phyloP scores from a whole-genome alignment of 2,888 invertebrate species.

The Epirrhoe tristata region DNA sequence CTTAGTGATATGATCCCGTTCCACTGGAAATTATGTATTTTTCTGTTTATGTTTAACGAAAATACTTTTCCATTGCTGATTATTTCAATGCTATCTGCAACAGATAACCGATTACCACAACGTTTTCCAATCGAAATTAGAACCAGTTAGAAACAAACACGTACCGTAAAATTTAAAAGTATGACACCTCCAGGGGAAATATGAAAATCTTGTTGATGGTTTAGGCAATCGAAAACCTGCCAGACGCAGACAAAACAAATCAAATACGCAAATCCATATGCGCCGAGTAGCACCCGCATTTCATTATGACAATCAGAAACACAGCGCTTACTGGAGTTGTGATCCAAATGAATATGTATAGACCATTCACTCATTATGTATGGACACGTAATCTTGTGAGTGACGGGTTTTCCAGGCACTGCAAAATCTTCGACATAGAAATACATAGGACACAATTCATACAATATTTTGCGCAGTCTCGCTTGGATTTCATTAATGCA shows the following conservation, averaged over 20 bases:
- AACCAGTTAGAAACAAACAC: neutral
- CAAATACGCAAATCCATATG: conserved; percentile 45
- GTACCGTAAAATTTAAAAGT: neutral
- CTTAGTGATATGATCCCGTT: neutral
- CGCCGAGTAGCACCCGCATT: conserved; percentile 52
- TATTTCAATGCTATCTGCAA: neutral
- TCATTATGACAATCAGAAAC: conserved; percentile 51
- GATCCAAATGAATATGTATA: conserved; percentile 59
- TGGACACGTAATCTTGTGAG: conserved; percentile 52
- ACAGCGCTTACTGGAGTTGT: conserved; percentile 54
- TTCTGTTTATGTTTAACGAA: neutral
- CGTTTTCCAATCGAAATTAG: neutral
- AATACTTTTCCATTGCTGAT: neutral
- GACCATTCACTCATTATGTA: conserved; percentile 50
- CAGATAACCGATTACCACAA: neutral
- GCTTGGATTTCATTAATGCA: conserved; percentile 6
- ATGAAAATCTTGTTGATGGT: neutral
- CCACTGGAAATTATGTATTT: neutral
- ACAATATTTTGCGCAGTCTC: conserved; percentile 7
- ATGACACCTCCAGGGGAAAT: neutral
- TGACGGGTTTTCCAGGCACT: conserved; percentile 15
- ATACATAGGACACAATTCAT: neutral
- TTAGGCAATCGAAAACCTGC: conserved; percentile 17
- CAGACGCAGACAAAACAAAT: conserved; percentile 43
- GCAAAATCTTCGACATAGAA: conserved; percentile 14